These are phyloP conservation scores for Gila orcuttii DNA, from an alignment of 2,113 vertebrate genomes.

Conservation along the genomic window DNA sequence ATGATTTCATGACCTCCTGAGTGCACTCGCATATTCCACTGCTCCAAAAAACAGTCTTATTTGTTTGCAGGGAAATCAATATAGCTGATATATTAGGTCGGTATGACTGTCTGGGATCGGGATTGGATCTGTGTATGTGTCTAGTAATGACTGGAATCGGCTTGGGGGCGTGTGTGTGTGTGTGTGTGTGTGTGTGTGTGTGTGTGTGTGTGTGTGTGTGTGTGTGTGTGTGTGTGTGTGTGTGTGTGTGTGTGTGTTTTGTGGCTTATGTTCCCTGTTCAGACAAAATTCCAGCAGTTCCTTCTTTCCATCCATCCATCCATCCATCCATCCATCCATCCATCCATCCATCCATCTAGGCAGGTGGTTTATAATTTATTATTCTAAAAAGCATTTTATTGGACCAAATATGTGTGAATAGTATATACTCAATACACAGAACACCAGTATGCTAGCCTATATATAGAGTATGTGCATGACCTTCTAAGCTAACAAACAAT, in stretches of 20 bases:
- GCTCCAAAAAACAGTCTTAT: conserved; percentile 70
- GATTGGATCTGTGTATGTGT: conserved; percentile 63
- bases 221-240: conserved; percentile 13
- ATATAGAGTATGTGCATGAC: too few relatives aligned
- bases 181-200: too few relatives aligned
- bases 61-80: conserved; percentile 78
- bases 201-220: conserved; percentile 22
- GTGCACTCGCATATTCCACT: conserved; percentile 68
- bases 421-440: too few relatives aligned
- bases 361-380: background rate
- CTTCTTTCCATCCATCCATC: too few relatives aligned
- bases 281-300: background rate
- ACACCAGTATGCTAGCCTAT: too few relatives aligned
- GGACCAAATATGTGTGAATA: background rate
- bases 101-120: conserved; percentile 76
- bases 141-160: conserved; percentile 65
- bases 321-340: too few relatives aligned
- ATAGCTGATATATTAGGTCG: conserved; percentile 78
- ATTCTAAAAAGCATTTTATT: background rate
- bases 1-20: conserved; percentile 65
- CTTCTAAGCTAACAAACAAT: too few relatives aligned
- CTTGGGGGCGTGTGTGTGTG: conserved; percentile 9
- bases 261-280: conserved; percentile 12
- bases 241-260: conserved; percentile 16
- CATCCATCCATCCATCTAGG: too few relatives aligned